Evolutionary conservation across 2,888 invertebrate genomes (phyloP).

Genomic region (Noctua janthina): DNA sequence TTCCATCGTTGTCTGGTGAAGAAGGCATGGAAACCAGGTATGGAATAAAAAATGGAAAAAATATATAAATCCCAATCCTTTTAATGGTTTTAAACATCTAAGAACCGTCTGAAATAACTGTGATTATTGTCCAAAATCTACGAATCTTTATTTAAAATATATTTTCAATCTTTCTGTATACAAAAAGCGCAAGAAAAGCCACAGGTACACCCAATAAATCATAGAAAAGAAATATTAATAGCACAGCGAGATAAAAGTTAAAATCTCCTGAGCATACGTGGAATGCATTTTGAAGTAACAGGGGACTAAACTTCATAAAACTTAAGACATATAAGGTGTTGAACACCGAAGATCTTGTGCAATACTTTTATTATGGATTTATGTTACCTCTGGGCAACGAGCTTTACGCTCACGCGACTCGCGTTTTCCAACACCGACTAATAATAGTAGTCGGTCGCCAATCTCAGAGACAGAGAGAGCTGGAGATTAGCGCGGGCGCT

Average conservation of each 20-base stretch:
- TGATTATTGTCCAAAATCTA: neutral
- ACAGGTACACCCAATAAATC: neutral
- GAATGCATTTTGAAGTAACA: slow-evolving; percentile 38
- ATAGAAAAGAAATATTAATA: neutral
- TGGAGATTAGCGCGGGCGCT: neutral
- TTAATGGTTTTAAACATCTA: neutral
- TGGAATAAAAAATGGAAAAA: neutral
- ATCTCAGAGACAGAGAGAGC: neutral
- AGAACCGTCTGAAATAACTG: neutral
- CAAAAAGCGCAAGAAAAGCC: neutral
- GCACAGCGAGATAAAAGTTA: neutral
- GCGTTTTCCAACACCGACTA: neutral
- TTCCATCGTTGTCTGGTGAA: neutral
- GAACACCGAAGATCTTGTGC: slow-evolving; percentile 16
- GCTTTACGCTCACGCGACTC: neutral
- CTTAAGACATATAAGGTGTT: slow-evolving; percentile 43
- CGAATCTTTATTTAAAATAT: neutral
- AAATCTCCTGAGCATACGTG: slow-evolving; percentile 33
- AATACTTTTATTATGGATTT: slow-evolving; percentile 53
- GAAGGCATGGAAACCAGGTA: neutral
- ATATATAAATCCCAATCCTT: neutral
- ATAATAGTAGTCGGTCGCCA: neutral
- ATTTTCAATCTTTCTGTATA: neutral
- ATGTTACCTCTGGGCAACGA: slow-evolving; percentile 25
- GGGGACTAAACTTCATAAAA: slow-evolving; percentile 33